These are phyloP conservation scores for Phania funesta DNA, from an alignment of 2,888 invertebrate species.

Conservation along the genomic window DNA sequence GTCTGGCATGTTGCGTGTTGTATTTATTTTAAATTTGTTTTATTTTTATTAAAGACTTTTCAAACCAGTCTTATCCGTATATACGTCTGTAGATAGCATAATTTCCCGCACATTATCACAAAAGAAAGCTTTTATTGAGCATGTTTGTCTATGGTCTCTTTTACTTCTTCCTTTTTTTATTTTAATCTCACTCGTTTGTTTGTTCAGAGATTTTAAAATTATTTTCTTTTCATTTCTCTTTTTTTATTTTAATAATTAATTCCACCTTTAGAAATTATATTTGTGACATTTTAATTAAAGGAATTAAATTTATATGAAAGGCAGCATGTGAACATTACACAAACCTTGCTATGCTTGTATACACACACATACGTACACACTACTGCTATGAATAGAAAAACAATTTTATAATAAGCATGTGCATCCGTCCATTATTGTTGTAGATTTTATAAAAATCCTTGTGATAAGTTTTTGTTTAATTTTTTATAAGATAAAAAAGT, in stretches of 20 bases:
- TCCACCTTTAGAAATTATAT: slow-evolving; percentile 55
- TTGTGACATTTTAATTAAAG: slow-evolving; percentile 66
- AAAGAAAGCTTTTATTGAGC: too few species aligned
- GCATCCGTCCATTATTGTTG: too few species aligned
- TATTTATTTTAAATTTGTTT: slow-evolving; percentile 14
- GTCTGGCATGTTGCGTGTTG: slow-evolving; percentile 13
- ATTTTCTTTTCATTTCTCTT: slow-evolving; percentile 39
- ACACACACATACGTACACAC: too few species aligned
- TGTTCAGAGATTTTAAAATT: slow-evolving; percentile 45
- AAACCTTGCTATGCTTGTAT: too few species aligned
- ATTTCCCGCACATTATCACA: background rate
- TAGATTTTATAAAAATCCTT: background rate
- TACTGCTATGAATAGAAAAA: too few species aligned
- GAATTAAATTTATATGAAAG: slow-evolving; percentile 47
- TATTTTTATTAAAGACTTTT: background rate
- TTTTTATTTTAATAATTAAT: slow-evolving; percentile 61
- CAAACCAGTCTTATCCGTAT: background rate
- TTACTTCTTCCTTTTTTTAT: too few species aligned
- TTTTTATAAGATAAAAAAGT: background rate
- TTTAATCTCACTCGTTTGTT: slow-evolving; percentile 46
- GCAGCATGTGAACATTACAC: slow-evolving; percentile 8
- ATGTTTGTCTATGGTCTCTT: slow-evolving; percentile 24
- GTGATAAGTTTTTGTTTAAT: background rate
- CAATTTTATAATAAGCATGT: too few species aligned
- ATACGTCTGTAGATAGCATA: background rate